phyloP scores from a whole-genome alignment of 2,888 invertebrate genomes.

The Spodoptera exigua region DNA sequence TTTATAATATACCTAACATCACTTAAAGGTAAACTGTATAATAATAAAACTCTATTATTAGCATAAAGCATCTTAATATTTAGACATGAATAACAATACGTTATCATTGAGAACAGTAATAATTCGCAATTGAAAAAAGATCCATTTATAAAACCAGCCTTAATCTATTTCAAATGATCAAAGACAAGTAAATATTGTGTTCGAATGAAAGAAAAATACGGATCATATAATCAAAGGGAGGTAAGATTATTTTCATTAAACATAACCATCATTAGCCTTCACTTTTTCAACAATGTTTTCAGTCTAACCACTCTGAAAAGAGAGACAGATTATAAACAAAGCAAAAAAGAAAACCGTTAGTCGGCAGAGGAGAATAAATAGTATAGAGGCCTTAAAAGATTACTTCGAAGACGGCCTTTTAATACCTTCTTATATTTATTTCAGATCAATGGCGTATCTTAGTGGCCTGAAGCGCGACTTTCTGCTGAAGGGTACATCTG shows the following conservation, averaged over 20 bases:
- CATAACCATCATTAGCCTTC: neutral
- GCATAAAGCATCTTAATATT: neutral
- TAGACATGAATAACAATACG: neutral
- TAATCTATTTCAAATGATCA: neutral
- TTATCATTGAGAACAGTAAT: no score
- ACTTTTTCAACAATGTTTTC: constrained; percentile 5
- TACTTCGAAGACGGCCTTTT: constrained; percentile 2
- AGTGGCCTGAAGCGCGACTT: neutral
- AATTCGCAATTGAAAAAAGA: no score
- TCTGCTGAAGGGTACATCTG: constrained; percentile 2
- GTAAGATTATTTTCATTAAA: constrained; percentile 12
- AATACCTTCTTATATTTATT: constrained; percentile 20
- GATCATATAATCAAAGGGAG: neutral
- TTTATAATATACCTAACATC: neutral
- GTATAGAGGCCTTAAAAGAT: constrained; percentile 11
- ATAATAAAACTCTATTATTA: neutral
- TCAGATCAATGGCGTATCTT: constrained; percentile 1
- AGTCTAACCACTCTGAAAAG: neutral
- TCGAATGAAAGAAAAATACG: neutral
- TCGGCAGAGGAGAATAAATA: constrained; percentile 7
- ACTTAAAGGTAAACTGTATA: constrained; percentile 7
- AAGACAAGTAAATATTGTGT: neutral
- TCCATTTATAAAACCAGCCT: no score
- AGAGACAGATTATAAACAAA: constrained; percentile 1
- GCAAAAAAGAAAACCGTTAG: constrained; percentile 1